These are phyloP conservation scores for Tenthredo livida DNA, from an alignment of 2,888 invertebrate species.

Conservation along the genomic window DNA sequence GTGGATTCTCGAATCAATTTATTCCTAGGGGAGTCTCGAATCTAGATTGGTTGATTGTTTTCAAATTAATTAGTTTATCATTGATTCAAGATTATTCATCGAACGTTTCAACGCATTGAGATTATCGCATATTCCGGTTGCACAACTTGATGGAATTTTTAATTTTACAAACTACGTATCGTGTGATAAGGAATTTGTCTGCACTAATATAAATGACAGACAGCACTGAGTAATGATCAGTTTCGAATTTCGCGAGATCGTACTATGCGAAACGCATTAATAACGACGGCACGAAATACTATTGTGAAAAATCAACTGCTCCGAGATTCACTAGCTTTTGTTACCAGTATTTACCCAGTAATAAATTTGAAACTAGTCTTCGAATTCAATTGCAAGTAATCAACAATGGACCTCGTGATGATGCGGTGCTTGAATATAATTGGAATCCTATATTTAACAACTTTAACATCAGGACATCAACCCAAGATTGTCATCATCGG, in stretches of 20 bases:
- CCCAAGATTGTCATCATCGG: constrained; percentile 80
- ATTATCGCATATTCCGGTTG: not conserved
- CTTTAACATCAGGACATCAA: not conserved
- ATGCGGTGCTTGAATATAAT: not conserved
- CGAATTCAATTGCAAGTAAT: not conserved
- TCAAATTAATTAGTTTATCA: too few species aligned
- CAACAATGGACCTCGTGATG: not conserved
- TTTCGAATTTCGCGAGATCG: not conserved
- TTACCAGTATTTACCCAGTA: not conserved
- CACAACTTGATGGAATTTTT: not conserved
- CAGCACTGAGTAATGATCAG: not conserved
- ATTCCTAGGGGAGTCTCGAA: too few species aligned
- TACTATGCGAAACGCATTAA: not conserved
- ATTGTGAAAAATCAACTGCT: not conserved
- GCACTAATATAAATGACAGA: not conserved
- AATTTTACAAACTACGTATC: not conserved
- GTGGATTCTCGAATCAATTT: too few species aligned
- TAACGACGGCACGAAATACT: too few species aligned
- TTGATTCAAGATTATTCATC: constrained; percentile 42
- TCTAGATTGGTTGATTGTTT: too few species aligned
- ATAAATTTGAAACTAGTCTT: not conserved
- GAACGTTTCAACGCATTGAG: too few species aligned
- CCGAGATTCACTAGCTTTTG: not conserved
- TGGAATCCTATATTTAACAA: not conserved
- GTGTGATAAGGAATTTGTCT: not conserved